Percentiles rank a stretch among this genome's conserved stretches.
Conservation (phyloP, 2,888 invertebrate species). For the Heteropelma amictum region DNA sequence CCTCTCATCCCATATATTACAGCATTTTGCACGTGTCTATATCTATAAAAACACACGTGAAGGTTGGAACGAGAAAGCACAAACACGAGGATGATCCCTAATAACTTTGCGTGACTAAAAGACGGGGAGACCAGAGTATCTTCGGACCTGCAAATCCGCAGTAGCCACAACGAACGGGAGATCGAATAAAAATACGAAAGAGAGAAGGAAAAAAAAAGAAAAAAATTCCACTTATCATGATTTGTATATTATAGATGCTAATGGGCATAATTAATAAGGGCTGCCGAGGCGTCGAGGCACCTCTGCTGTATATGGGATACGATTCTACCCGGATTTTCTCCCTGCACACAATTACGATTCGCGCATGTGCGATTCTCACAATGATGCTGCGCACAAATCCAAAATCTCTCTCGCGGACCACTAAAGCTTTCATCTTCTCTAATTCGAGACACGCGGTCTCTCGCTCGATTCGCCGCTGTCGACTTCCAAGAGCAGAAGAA, state of each 20-base stretch:
- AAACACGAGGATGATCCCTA: conserved; percentile 53
- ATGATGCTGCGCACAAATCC: conserved; percentile 12
- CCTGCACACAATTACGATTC: not conserved
- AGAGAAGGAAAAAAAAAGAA: conserved; percentile 26
- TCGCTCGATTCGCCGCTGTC: conserved; percentile 30
- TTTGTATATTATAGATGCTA: conserved; percentile 57
- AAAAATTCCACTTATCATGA: conserved; percentile 51
- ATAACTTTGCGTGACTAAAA: conserved; percentile 56
- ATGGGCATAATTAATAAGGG: conserved; percentile 54
- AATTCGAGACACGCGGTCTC: conserved; percentile 49
- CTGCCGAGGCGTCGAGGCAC: conserved; percentile 48
- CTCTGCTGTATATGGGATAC: conserved; percentile 12
- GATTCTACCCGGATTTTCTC: conserved; percentile 14
- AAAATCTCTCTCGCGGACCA: conserved; percentile 12
- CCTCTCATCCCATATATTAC: too few relatives aligned
- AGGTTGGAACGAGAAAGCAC: conserved; percentile 35
- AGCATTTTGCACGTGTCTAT: too few relatives aligned
- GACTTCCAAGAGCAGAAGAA: conserved; percentile 40
- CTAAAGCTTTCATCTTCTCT: conserved; percentile 40
- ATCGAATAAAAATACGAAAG: conserved; percentile 28
- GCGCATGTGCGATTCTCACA: not conserved
- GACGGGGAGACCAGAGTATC: conserved; percentile 33
- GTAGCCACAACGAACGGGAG: conserved; percentile 31
- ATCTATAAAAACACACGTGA: too few relatives aligned
- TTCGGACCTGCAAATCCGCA: conserved; percentile 46